Base-by-base conservation (phyloP, 2,888 invertebrate genomes). In the Scelioninae gen. 1 region DNA sequence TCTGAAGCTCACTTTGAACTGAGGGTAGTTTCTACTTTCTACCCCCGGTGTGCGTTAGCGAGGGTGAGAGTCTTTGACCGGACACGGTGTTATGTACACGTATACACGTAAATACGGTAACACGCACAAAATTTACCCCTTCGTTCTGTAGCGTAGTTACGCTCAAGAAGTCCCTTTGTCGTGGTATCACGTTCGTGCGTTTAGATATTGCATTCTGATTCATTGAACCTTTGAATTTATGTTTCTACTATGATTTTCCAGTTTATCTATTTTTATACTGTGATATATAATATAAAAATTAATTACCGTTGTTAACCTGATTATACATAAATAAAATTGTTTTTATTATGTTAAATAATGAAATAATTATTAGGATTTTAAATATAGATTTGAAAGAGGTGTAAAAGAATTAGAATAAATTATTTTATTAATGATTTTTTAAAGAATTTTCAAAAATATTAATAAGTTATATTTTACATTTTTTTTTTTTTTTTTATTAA, bases 41-140 rank as follows among this genome's bases (percentile, higher is more conserved):
- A 74, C 80, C 78, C 74, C 81, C 56, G 32, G 53, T 65, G 80
- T 58, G 81, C 68, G 74, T 78, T 47, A 51, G 58, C 68, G 71
- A 80, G 83, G 84, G 80, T 74, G 74, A 80, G 83, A 81, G 80
- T 81, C 84, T 84, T 84, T 81, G 81, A 84, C 84, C 75, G 84
- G 80, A 84, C 78, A 69, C 60, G 75, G 80, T 79, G 78, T 84
- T 81, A 84, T 81, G 81, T 84, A 81, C 69, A 75, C 75, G 81
- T 77, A 83, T 77, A 84, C 40, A 78, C 68, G 71, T 77, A 84
- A 77, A 78, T 68, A 81, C 66, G 68, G 74, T 80, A 82, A 82
- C 83, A 79, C 82, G 83, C 79, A 82, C 83, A 75, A 83, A 82
- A 82, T 82, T 82, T 75, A 82, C 80, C 85, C 85, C 82, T 85